Evolutionary conservation across 2,888 invertebrate species (phyloP).

Genomic region (Drosophila neonasuta): DNA sequence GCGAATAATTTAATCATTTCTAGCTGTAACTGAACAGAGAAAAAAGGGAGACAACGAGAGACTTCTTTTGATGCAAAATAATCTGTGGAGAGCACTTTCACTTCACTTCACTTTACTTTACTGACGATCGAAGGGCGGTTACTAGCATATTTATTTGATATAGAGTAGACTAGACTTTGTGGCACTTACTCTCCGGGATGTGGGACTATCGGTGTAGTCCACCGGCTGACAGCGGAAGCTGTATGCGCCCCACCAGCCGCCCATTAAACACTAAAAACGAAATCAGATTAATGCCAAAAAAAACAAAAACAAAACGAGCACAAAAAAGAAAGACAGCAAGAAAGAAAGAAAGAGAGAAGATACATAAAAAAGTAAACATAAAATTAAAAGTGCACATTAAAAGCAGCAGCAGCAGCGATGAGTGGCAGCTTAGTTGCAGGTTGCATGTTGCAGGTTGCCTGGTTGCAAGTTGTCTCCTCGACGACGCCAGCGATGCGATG

Average conservation of each 20-base stretch:
- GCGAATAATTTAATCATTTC: constrained; percentile 7
- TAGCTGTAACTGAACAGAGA: constrained; percentile 17
- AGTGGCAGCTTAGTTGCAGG: constrained; percentile 6
- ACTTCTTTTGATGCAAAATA: constrained; percentile 1
- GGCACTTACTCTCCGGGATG: constrained; percentile 91
- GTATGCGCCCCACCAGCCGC: constrained; percentile 95
- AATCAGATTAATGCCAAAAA: constrained; percentile 75
- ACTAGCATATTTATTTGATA: neutral
- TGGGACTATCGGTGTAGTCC: constrained; percentile 91
- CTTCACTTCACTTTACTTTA: neutral
- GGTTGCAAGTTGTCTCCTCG: constrained; percentile 29
- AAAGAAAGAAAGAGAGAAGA: constrained; percentile 28
- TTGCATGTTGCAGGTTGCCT: constrained; percentile 6
- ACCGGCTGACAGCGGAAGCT: constrained; percentile 95
- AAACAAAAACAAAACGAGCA: constrained; percentile 31
- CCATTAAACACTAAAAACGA: constrained; percentile 89
- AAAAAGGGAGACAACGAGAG: too few species aligned
- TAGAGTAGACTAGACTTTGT: neutral
- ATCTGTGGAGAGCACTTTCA: constrained; percentile 14
- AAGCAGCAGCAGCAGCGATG: constrained; percentile 24
- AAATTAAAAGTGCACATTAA: constrained; percentile 40
- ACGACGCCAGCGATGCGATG: constrained; percentile 46
- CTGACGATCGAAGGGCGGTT: neutral
- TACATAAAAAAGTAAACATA: constrained; percentile 47
- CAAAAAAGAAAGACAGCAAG: constrained; percentile 24